Evolutionary conservation across 2,888 invertebrate genomes (phyloP).

Genomic region (Tortrix viridana): DNA sequence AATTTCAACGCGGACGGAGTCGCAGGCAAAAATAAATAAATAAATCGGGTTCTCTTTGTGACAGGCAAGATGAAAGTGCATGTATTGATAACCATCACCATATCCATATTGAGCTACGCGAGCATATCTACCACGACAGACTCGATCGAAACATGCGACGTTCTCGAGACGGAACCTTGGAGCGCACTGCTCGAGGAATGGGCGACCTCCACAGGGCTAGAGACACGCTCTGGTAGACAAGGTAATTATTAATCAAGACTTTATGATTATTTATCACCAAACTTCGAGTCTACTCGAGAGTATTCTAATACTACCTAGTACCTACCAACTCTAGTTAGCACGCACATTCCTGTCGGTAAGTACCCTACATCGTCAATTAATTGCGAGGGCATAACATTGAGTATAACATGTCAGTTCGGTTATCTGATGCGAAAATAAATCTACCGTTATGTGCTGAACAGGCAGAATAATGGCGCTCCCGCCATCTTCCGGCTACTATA

Average conservation of each 20-base stretch:
- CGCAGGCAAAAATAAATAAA: not conserved
- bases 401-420: too few relatives aligned
- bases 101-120: constrained; percentile 18
- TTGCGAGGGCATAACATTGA: too few relatives aligned
- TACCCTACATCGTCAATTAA: not conserved
- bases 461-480: constrained; percentile 76
- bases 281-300: too few relatives aligned
- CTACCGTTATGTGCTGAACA: constrained; percentile 40
- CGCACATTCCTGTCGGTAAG: too few relatives aligned
- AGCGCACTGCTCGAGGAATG: constrained; percentile 86
- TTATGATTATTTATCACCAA: too few relatives aligned
- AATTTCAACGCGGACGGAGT: too few relatives aligned
- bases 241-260: constrained; percentile 51
- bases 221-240: constrained; percentile 55
- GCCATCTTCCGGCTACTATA: constrained; percentile 73
- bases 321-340: too few relatives aligned
- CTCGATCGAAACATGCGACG: constrained; percentile 43
- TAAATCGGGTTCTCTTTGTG: not conserved
- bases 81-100: constrained; percentile 35
- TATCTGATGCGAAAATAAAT: too few relatives aligned
- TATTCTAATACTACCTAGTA: too few relatives aligned
- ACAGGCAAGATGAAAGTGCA: constrained; percentile 43
- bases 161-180: constrained; percentile 80
- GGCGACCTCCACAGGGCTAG: constrained; percentile 73
- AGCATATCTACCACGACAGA: constrained; percentile 46